Evolutionary conservation across 2,113 vertebrate genomes (phyloP), one percentile per base, ranked within the genome.

Genomic region (Dascyllus trimaculatus): DNA sequence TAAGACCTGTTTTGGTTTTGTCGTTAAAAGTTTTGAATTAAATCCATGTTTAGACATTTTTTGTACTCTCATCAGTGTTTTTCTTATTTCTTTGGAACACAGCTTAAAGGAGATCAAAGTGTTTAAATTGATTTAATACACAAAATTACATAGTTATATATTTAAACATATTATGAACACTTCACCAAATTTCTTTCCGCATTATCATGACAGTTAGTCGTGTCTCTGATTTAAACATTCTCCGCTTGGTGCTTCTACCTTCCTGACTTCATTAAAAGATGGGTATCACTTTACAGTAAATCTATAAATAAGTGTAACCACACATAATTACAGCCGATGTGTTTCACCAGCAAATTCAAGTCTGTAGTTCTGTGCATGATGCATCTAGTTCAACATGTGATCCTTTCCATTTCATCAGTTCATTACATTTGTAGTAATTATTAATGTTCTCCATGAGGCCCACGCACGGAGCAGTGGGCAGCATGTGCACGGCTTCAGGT

Each of bases 271-370:
- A 52, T 61, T 54, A 15, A 48, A 49, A 58, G 4, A 11, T 52
- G 4, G 68, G 35, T 1, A 40, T 58, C 26, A 45, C 4, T 74
- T 52, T 53, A 57, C 40, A 49, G 52, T 32, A n/a, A 8, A 61
- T 49, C 11, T 58, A 81, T 70, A 83, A 84, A 87, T 85, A 80
- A 45, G 4, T 48, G 54, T 21, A 29, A 57, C 29, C 43, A 19
- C 25, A 69, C 21, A 43, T 45, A 24, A 40, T 24, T 35, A 17
- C 21, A 49, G 9, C 2, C 8, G 32, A 49, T 45, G 38, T 62
- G 29, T 61, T 82, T 76, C 11, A 67, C 54, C 26, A 67, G 57
- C 26, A 49, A 21, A 9, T 61, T 18, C 5, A 56, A 56, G 32
- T 63, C 13, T 59, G 38, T 58, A 63, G 73, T 70, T 78, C 14